Evolutionary conservation across 2,888 invertebrate genomes (phyloP), one percentile per base, ranked within the genome.

Genomic region (Phymatocera aterrima): DNA sequence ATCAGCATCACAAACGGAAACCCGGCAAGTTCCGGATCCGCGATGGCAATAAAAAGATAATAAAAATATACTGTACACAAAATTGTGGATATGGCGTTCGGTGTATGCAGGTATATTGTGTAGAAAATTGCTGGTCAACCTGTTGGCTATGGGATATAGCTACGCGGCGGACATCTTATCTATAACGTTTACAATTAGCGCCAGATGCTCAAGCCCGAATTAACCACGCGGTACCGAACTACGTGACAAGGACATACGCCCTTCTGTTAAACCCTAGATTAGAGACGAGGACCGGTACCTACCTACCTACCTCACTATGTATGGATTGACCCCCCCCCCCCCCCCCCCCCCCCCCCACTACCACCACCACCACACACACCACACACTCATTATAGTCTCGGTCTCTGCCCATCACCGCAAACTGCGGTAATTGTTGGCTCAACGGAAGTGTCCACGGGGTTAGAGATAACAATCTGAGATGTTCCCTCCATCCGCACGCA

Each of bases 401-500:
- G 68, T 12, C 24, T 28, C n/a, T 43, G 21, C 10, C 43, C 65
- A 77, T 77, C 79, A 60, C 79, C 79, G 24, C 24, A 80, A n/a
- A n/a, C n/a, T n/a, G 31, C 82, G 84, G 86, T 86, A 88, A 88
- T 88, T 87, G 87, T 85, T 82, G 83, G 81, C 84, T 51, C 85
- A 87, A 87, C 88, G 89, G 89, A 89, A 89, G 88, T 89, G 89
- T 88, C 87, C 75, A 75, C 57, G 75, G 75, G 75, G 75, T 75
- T n/a, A 40, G 75, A 87, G 89, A 89, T 89, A 87, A 87, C 83
- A 87, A 89, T 89, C 89, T 88, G 88, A 89, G 89, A 89, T 88
- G 87, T 85, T 88, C 86, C 85, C 83, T 83, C n/a, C n/a, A n/a
- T 82, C 37, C 70, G 79, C 84, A 84, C 84, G 83, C 84, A 83